These are phyloP conservation scores for Pachycephus smyrnensis DNA, from an alignment of 2,888 invertebrate species.

Conservation along the genomic window DNA sequence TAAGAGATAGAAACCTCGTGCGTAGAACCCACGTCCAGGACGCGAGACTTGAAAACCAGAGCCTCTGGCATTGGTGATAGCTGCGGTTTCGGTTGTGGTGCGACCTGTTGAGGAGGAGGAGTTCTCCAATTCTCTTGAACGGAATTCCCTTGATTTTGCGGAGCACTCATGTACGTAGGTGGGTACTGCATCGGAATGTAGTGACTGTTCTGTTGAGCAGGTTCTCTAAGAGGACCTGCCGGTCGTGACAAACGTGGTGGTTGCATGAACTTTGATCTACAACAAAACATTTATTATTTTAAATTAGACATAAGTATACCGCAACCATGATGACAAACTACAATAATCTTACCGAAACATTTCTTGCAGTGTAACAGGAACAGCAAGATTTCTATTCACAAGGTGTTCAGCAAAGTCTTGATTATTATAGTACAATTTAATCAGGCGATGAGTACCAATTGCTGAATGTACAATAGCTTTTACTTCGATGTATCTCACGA, in stretches of 20 bases:
- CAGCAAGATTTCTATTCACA: conserved; percentile 43
- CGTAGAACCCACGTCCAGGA: conserved; percentile 70
- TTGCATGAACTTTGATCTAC: background rate
- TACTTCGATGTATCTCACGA: conserved; percentile 65
- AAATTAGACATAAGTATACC: background rate
- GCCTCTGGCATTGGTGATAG: conserved; percentile 15
- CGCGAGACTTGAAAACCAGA: conserved; percentile 58
- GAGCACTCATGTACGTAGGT: background rate
- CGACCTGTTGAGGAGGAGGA: background rate
- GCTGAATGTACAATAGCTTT: conserved; percentile 46
- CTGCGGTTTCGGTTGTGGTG: conserved; percentile 16
- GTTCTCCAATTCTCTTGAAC: conserved; percentile 9
- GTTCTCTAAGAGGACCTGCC: background rate
- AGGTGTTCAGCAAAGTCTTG: conserved; percentile 47
- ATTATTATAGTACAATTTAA: conserved; percentile 46
- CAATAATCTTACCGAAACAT: conserved; percentile 44
- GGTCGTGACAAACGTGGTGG: background rate
- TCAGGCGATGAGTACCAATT: conserved; percentile 33
- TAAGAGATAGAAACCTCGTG: conserved; percentile 81
- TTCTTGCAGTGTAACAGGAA: conserved; percentile 38
- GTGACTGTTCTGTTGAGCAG: background rate
- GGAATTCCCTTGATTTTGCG: background rate
- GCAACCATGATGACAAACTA: background rate
- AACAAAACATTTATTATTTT: background rate
- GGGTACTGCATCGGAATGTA: background rate